These are phyloP conservation scores for Bruchidius siliquastri DNA, from an alignment of 2,888 invertebrate species.

Conservation along the genomic window DNA sequence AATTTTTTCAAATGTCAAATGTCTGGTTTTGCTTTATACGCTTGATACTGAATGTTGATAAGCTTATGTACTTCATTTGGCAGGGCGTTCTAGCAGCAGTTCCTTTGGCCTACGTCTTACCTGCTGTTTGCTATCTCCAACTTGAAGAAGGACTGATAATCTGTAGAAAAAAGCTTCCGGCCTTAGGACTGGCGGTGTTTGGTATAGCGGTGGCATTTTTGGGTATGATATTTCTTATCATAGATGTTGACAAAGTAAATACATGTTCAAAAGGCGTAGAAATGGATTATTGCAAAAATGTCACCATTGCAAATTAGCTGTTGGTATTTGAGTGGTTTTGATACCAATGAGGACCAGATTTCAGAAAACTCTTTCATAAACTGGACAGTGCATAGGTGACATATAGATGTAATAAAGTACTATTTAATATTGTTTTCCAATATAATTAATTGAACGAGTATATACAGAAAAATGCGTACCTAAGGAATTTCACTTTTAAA, in stretches of 20 bases:
- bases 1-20: no score
- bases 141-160: constrained; percentile 67
- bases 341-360: not conserved
- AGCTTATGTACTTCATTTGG: not conserved
- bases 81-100: constrained; percentile 79
- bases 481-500: no score
- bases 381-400: not conserved
- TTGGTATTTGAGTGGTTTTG: not conserved
- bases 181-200: constrained; percentile 64
- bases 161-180: constrained; percentile 64
- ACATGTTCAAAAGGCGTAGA: constrained; percentile 62
- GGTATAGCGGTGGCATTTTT: constrained; percentile 60
- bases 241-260: constrained; percentile 51
- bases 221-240: constrained; percentile 56
- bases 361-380: not conserved
- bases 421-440: no score
- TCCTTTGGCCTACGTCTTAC: constrained; percentile 76
- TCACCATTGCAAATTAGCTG: not conserved
- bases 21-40: no score
- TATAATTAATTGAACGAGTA: no score
- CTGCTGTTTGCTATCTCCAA: constrained; percentile 72
- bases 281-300: constrained; percentile 55
- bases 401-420: no score
- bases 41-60: no score
- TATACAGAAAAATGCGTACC: no score